Evolutionary conservation across 2,797 vertebrate species (phyloP).

Genomic region (Chloroceryle amazona): DNA sequence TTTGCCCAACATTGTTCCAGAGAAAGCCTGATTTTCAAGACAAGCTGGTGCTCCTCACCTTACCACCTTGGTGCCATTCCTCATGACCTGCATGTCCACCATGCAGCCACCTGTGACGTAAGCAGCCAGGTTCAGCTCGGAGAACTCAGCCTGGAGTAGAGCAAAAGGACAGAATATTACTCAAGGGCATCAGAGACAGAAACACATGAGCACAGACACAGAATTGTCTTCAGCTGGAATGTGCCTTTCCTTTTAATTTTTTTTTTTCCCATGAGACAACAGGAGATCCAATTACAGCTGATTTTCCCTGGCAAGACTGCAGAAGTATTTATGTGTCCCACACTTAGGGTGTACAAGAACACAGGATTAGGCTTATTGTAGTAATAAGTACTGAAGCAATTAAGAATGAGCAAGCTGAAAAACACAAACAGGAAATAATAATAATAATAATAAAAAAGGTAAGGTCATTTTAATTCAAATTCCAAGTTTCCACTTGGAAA

Average conservation of each 20-base stretch:
- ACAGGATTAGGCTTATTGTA: conserved; percentile 44
- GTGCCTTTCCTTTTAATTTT: background rate
- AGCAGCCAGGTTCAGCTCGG: conserved; percentile 94
- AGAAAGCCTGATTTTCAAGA: background rate
- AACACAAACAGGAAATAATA: background rate
- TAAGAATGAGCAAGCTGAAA: conserved; percentile 49
- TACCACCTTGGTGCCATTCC: conserved; percentile 92
- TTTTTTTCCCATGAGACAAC: background rate
- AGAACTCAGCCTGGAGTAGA: conserved; percentile 91
- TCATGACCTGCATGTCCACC: conserved; percentile 94
- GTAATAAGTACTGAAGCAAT: conserved; percentile 41
- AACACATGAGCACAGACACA: rapidly evolving
- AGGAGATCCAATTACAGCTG: conserved; percentile 24
- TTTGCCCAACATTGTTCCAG: background rate
- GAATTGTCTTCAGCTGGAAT: background rate
- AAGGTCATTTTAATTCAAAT: conserved; percentile 35
- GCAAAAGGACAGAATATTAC: conserved; percentile 44
- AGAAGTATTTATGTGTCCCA: conserved; percentile 34
- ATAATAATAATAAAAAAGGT: background rate
- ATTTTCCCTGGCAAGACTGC: conserved; percentile 15
- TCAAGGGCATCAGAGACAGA: background rate
- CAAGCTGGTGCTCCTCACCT: conserved; percentile 83
- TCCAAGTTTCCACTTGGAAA: conserved; percentile 54
- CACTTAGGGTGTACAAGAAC: background rate
- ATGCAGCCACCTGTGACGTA: conserved; percentile 91